These are phyloP conservation scores for Ylistrum balloti DNA, from an alignment of 1,140 invertebrate genomes.

Conservation along the genomic window DNA sequence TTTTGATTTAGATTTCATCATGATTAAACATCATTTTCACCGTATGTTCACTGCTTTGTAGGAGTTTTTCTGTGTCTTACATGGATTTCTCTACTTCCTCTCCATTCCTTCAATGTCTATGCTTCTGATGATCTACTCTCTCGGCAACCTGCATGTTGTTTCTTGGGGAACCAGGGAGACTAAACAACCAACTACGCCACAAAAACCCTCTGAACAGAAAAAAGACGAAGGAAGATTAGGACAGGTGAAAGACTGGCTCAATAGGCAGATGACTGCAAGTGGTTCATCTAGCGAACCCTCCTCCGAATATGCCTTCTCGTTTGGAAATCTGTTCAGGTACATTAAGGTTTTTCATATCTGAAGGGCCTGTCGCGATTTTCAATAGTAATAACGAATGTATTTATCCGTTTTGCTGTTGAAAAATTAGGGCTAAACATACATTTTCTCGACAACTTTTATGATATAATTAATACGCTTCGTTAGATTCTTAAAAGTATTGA, in stretches of 20 bases:
- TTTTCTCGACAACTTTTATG: no score
- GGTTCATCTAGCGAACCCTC: not conserved
- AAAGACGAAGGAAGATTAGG: slow-evolving; percentile 47
- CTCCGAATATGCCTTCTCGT: slow-evolving; percentile 64
- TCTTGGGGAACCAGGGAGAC: slow-evolving; percentile 95
- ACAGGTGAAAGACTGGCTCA: slow-evolving; percentile 6
- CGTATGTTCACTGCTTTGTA: slow-evolving; percentile 75
- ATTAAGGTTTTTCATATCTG: not conserved
- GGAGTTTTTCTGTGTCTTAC: slow-evolving; percentile 90
- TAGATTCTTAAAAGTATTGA: no score
- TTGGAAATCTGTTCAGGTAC: slow-evolving; percentile 63
- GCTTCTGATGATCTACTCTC: slow-evolving; percentile 94
- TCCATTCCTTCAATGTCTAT: slow-evolving; percentile 97
- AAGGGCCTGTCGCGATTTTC: no score
- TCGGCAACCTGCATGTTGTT: slow-evolving; percentile 95
- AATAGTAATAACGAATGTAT: no score
- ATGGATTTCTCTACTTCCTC: slow-evolving; percentile 93
- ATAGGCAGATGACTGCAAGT: not conserved
- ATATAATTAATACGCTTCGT: no score
- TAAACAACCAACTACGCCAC: slow-evolving; percentile 83
- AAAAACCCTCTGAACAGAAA: slow-evolving; percentile 60
- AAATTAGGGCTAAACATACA: no score
- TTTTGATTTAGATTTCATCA: no score
- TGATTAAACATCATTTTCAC: no score
- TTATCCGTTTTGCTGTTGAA: no score